A percentile compares a stretch with the other conserved stretches of the same genome.
Evolutionary conservation across 2,888 invertebrate species (phyloP).

Genomic region (Zaprionus lineosus): DNA sequence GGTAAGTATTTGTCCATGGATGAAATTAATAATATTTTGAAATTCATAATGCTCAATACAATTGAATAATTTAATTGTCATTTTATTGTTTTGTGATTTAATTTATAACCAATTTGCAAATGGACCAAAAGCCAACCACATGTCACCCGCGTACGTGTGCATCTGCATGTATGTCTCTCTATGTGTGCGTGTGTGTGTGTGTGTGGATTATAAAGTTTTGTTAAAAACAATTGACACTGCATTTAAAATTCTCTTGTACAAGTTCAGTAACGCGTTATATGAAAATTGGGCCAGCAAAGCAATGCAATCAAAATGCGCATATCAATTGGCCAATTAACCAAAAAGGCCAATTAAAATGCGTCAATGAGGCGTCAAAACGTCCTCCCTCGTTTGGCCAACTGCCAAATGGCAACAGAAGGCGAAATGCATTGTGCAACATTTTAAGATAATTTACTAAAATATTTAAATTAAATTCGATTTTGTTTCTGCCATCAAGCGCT

Average conservation of each 20-base stretch:
- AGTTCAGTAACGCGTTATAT: too few species aligned
- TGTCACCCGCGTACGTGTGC: neutral
- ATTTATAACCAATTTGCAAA: slow-evolving; percentile 44
- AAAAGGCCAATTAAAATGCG: slow-evolving; percentile 58
- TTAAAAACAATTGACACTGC: slow-evolving; percentile 28
- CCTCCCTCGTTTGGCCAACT: neutral
- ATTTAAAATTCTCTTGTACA: slow-evolving; percentile 10
- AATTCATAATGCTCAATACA: too few species aligned
- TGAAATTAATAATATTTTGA: too few species aligned
- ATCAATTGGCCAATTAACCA: slow-evolving; percentile 69
- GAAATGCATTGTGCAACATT: slow-evolving; percentile 1
- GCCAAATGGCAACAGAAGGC: slow-evolving; percentile 1
- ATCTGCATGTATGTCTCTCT: neutral
- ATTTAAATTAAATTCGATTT: slow-evolving; percentile 47
- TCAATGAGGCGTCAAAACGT: slow-evolving; percentile 48
- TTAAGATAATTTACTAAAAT: slow-evolving; percentile 34
- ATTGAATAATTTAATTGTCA: slow-evolving; percentile 48
- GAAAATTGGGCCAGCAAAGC: slow-evolving; percentile 43
- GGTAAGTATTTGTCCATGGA: slow-evolving; percentile 58
- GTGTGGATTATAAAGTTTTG: slow-evolving; percentile 4
- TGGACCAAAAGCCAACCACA: slow-evolving; percentile 12
- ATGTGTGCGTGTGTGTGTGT: neutral
- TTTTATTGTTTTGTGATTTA: slow-evolving; percentile 58
- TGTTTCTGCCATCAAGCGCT: slow-evolving; percentile 9
- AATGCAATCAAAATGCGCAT: slow-evolving; percentile 52